phyloP scores from a whole-genome alignment of 2,797 vertebrate species.

The Paguma larvata region DNA sequence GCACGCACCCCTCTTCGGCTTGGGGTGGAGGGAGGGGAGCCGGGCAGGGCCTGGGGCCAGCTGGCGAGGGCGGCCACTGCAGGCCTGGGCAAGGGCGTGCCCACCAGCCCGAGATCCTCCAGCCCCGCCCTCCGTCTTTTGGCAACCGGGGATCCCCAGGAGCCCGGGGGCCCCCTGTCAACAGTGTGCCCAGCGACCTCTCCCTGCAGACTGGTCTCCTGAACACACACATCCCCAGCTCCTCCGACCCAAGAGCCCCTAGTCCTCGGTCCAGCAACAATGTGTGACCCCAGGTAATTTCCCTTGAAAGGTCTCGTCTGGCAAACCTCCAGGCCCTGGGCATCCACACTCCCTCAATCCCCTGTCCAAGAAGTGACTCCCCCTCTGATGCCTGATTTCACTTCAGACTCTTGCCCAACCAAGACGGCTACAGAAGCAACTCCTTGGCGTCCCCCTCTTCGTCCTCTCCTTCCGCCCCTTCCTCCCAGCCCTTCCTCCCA shows the following conservation, averaged over 20 bases:
- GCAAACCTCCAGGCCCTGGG: neutral
- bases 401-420: neutral
- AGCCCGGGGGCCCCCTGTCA: neutral
- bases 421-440: neutral
- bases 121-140: constrained; percentile 52
- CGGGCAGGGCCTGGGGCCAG: constrained; percentile 77
- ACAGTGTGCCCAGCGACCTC: neutral
- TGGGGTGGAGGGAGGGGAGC: constrained; percentile 65
- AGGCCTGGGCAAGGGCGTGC: constrained; percentile 82
- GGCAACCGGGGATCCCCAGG: constrained; percentile 64
- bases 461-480: neutral
- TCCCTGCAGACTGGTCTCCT: neutral
- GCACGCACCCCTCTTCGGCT: constrained; percentile 66
- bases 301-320: neutral
- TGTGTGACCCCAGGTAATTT: constrained; percentile 3
- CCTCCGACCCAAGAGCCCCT: neutral
- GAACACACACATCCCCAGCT: neutral
- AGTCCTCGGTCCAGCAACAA: constrained; percentile 6
- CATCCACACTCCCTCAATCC: neutral
- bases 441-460: neutral
- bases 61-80: constrained; percentile 78
- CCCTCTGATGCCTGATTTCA: neutral
- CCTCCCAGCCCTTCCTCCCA: neutral
- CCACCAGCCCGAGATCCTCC: constrained; percentile 46
- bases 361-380: neutral